Evolutionary conservation across 2,888 invertebrate species (phyloP).

Genomic region (Cataglyphis cursor): DNA sequence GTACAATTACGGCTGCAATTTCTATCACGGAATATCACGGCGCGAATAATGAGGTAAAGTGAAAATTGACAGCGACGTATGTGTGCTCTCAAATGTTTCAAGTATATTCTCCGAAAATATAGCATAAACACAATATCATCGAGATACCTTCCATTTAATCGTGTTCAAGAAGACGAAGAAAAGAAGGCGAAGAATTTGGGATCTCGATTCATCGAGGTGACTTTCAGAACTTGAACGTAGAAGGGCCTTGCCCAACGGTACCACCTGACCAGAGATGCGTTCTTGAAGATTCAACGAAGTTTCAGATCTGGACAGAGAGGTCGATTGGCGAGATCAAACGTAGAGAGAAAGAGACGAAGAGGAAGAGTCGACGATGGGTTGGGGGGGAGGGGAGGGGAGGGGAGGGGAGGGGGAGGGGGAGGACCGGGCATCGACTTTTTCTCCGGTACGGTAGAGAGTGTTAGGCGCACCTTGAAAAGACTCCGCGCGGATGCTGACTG

Average conservation of each 20-base stretch:
- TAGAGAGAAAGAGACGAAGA: constrained; percentile 18
- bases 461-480: constrained; percentile 82
- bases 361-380: background rate
- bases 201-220: constrained; percentile 25
- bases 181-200: constrained; percentile 63
- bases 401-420: constrained; percentile 24
- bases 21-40: background rate
- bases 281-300: constrained; percentile 68
- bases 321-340: constrained; percentile 49
- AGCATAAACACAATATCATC: background rate
- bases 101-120: background rate
- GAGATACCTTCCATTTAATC: background rate
- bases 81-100: background rate
- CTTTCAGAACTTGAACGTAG: constrained; percentile 62
- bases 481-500: constrained; percentile 83
- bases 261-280: constrained; percentile 59
- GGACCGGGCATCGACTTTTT: constrained; percentile 72
- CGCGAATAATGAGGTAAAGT: background rate
- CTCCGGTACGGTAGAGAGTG: constrained; percentile 83
- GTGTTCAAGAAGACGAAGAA: background rate
- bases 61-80: background rate
- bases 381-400: constrained; percentile 12
- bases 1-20: background rate
- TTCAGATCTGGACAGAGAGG: constrained; percentile 39
- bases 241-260: constrained; percentile 61